Evolutionary conservation across 2,113 vertebrate genomes (phyloP), one percentile per base, ranked within the genome.

Genomic region (Sapayoa aenigma): DNA sequence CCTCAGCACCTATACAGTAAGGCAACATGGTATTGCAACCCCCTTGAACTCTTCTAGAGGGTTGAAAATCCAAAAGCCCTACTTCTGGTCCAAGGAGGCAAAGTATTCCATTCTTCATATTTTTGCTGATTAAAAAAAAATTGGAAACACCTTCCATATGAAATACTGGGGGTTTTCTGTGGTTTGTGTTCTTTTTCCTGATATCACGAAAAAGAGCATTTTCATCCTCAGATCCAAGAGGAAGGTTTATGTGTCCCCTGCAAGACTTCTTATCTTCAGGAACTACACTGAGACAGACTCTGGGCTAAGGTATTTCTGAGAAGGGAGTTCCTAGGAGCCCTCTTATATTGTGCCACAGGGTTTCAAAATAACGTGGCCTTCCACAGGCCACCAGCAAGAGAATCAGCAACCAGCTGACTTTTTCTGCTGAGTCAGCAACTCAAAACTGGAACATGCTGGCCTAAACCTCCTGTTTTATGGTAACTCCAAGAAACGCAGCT

Each of bases 101-200:
- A 84, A 90, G 19, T 68, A 69, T 85, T 94, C 86, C 21, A 59
- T 79, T 75, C 74, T 69, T 77, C 20, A 66, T 62, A 31, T 3
- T 74, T 93, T 81, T 76, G 11, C 50, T 85, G 42, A 33, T 62
- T 25, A 44, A 44, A 9, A 11, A 37, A 28, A 60, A 89, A 82
- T 22, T 46, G 41, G 23, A 89, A 95, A 89, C 78, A 84, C 25
- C 31, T 87, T 85, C 31, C 6, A 25, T 53, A 25, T 9, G 24
- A 84, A 84, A 84, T 9, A 44, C 0, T 52, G 5, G 4, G 30
- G 2, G 3, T 0, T 6, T 37, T 55, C 12, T 31, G 7, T n/a
- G 1, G 5, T 21, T 21, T 4, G 44, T 46, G 8, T 6, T 23
- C 50, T 69, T 56, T 5, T 11, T 31, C 47, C 23, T 22, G 9